Conservation (phyloP, 2,888 invertebrate species). For the Ochropleura leucogaster region DNA sequence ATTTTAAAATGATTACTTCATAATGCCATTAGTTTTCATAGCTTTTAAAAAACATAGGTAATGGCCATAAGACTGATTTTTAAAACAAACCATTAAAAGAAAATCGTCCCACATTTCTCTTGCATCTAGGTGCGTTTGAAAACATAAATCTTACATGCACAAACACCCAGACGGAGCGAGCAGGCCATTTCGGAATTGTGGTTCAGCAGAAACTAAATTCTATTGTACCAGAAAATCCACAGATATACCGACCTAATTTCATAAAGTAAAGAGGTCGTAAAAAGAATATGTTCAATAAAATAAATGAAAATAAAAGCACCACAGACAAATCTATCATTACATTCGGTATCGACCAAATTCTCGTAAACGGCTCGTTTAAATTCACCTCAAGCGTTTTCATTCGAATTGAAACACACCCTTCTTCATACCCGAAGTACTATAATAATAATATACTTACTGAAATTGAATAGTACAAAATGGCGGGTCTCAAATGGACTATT, state of each 20-base stretch:
- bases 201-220: conserved; percentile 22
- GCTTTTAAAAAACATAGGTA: neutral
- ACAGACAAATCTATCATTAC: conserved; percentile 45
- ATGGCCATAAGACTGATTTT: neutral
- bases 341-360: conserved; percentile 33
- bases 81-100: neutral
- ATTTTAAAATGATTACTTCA: neutral
- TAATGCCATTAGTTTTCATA: neutral
- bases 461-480: conserved; percentile 59
- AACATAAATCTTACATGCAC: conserved; percentile 44
- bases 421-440: conserved; percentile 49
- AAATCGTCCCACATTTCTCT: neutral
- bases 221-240: conserved; percentile 14
- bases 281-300: neutral
- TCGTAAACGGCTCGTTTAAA: conserved; percentile 60
- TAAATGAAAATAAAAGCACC: conserved; percentile 17
- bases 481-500: conserved; percentile 46
- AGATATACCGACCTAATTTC: neutral
- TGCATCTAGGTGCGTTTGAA: conserved; percentile 12
- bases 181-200: conserved; percentile 27
- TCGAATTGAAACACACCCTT: conserved; percentile 55
- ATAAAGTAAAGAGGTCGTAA: neutral
- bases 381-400: conserved; percentile 53
- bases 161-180: conserved; percentile 5
- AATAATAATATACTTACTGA: conserved; percentile 60